Conservation (phyloP, 2,113 vertebrate species). For the Spea multiplicata region DNA sequence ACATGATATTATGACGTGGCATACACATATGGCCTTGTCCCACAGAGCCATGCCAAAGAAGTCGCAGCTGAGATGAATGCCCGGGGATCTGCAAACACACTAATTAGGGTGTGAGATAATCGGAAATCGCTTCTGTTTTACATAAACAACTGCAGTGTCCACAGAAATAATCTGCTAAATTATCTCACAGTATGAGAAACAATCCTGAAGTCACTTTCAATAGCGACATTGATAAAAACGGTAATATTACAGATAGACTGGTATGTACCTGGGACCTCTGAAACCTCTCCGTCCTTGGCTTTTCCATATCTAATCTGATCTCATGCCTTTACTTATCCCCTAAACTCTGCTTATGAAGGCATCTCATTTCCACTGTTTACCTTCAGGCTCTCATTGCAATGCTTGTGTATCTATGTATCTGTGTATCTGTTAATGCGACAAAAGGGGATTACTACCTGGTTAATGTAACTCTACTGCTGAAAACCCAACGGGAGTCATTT, state of each 20-base stretch:
- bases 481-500: too few species aligned
- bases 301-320: conserved; percentile 10
- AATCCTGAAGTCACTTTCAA: not conserved
- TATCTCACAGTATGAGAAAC: not conserved
- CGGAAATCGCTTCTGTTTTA: conserved; percentile 15
- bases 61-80: conserved; percentile 39
- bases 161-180: not conserved
- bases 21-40: conserved; percentile 44
- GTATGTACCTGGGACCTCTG: not conserved
- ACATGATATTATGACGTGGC: conserved; percentile 11
- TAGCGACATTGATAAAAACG: not conserved
- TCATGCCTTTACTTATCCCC: conserved; percentile 52
- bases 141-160: not conserved
- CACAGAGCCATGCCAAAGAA: conserved; percentile 36
- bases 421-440: too few species aligned
- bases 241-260: not conserved
- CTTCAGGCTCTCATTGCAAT: not conserved
- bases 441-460: too few species aligned
- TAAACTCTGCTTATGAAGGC: not conserved
- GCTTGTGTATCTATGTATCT: too few species aligned
- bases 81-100: conserved; percentile 37
- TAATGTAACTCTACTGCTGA: too few species aligned
- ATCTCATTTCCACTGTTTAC: not conserved
- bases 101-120: conserved; percentile 45
- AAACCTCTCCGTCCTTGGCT: not conserved